Base-by-base conservation (phyloP, 2,888 invertebrate genomes). In the Drosophila aldrichi region DNA sequence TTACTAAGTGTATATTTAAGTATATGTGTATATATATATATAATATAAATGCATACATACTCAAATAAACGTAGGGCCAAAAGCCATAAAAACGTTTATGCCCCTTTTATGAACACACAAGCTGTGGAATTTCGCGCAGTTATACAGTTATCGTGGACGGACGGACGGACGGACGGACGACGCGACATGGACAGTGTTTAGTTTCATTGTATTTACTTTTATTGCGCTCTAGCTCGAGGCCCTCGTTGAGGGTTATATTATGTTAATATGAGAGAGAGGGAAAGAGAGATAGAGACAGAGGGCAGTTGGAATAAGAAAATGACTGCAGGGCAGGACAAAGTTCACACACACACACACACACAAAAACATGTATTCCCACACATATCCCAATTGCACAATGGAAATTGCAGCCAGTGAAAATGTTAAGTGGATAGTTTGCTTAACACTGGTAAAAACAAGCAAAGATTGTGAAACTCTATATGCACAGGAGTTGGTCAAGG, bases 91-190 rank as follows among this genome's bases (percentile, higher is more conserved):
- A 88, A 70, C 80, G 83, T 80, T 88, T 86, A 88, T 88, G 82
- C 73, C 57, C 67, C 71, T 85, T 83, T 88, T 85, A 85, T 82
- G 87, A 75, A 88, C 82, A 88, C 82, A 88, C 83, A 83, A 83
- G 83, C 83, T 83, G 83, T 82, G 81, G 86, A 73, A 77, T 71
- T 85, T 88, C 82, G 73, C 86, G 88, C 88, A 82, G 83, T 83
- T 88, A 86, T 64, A 83, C 86, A 82, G 83, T 88, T 88, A 86
- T 64, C 64, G 60, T 49, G 57, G 52, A 61, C 41, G 48, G 48
- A 49, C 58, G 7, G 25, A 25, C 25, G 57, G 52, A 61, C 41
- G 48, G 48, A 49, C 58, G 7, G 25, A 25, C 25, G 25, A 25
- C 6, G 7, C 25, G 48, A 44, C 60, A 38, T 78, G 78, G 74